phyloP scores from a whole-genome alignment of 37 sponge, comb jelly and placozoan genomes.

The Beroe ovata region DNA sequence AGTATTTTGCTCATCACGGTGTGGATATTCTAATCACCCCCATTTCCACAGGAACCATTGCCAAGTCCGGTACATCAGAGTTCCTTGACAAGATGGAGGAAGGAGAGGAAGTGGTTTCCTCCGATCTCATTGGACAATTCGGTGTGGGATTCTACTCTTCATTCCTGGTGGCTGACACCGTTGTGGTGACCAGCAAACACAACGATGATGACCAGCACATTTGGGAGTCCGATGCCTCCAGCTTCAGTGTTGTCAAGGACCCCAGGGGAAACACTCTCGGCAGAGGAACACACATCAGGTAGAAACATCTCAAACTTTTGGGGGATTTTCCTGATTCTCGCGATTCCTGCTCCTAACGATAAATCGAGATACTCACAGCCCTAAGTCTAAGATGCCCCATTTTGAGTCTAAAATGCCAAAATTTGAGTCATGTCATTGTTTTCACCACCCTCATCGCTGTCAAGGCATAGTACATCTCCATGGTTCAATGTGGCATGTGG shows the following conservation, averaged over 20 bases:
- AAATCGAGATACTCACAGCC: too few relatives aligned
- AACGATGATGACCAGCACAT: conserved; percentile 95
- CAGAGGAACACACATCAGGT: conserved; percentile 91
- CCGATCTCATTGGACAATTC: conserved; percentile 98
- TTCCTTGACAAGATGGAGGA: conserved; percentile 89
- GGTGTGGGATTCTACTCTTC: conserved; percentile 99
- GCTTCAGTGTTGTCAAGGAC: conserved; percentile 86
- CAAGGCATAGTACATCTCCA: too few relatives aligned
- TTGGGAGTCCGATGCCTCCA: conserved; percentile 86
- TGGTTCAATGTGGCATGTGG: too few relatives aligned
- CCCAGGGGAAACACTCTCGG: conserved; percentile 90
- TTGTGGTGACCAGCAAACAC: conserved; percentile 94
- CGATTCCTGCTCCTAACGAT: too few relatives aligned
- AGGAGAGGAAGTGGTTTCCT: not conserved
- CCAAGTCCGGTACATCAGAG: conserved; percentile 96
- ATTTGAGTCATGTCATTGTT: too few relatives aligned
- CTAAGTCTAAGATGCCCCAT: too few relatives aligned
- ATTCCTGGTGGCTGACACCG: conserved; percentile 96
- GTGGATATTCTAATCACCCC: too few relatives aligned
- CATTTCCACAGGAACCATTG: conserved; percentile 81
- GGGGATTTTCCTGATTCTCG: too few relatives aligned
- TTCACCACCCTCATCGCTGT: too few relatives aligned
- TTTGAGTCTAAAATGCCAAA: too few relatives aligned
- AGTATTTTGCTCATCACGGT: too few relatives aligned
- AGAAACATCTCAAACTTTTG: too few relatives aligned